Evolutionary conservation across 2,797 vertebrate genomes (phyloP), one percentile per base, ranked within the genome.

Genomic region (Arctocebus calabarensis): DNA sequence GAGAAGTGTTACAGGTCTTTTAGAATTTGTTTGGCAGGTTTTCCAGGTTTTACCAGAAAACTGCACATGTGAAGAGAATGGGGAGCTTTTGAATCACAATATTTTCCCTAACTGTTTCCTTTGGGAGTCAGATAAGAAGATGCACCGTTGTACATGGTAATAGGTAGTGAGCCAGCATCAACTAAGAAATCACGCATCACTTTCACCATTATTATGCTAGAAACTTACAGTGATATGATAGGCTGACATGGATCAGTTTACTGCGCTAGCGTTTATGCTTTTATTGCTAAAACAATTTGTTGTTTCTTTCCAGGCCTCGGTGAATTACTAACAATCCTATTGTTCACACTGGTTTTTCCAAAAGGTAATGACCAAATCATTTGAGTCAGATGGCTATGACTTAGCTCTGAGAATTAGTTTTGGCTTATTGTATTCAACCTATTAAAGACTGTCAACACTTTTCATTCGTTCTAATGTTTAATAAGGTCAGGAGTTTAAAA

Each of bases 371-470:
- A 73, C 19, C 70, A 88, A 82, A 77, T 87, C 66, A 48, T 88
- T 84, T 88, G 93, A 45, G 55, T 88, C 52, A 73, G 88, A 79
- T 45, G 78, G 77, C 62, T 48, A 86, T 84, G 87, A 48, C 8
- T 73, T 77, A 86, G 77, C 32, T 90, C 74, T 83, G 68, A 94
- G 73, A 96, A 91, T 88, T 82, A 91, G 86, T 92, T 93, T 79
- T 92, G 87, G 70, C 64, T 82, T 68, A 73, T 61, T 64, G 20
- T 74, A 73, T 20, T 95, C 25, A 64, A 88, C 17, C 48, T 70
- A 70, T 82, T 91, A 94, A 94, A 95, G 92, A 81, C 29, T 84
- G 88, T 95, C 71, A 45, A 84, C 62, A 93, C 43, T 55, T 97
- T 92, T 94, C 93, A 57, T 92, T 87, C 74, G 87, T n/a, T 73